Conservation (phyloP, 2,113 vertebrate genomes). For the Tachuris rubrigastra region DNA sequence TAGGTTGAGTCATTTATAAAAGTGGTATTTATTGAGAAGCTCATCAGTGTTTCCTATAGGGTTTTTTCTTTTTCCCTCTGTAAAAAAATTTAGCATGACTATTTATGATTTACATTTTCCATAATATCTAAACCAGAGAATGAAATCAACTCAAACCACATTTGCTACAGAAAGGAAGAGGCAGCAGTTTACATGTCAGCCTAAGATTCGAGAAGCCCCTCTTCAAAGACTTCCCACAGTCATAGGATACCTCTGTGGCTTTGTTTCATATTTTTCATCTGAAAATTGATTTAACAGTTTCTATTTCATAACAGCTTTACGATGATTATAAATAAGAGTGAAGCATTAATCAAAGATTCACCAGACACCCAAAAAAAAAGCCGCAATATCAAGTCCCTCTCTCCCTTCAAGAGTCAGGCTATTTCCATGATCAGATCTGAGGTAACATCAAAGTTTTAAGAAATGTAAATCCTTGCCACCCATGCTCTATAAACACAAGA, state of each 20-base stretch:
- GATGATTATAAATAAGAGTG: not conserved
- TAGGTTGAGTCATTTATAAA: not conserved
- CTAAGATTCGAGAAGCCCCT: not conserved
- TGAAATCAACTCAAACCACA: not conserved
- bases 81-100: not conserved
- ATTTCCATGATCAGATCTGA: not conserved
- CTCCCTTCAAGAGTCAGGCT: not conserved
- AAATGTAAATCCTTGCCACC: not conserved
- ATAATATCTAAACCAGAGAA: not conserved
- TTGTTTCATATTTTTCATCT: not conserved
- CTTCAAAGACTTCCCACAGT: not conserved
- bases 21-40: not conserved
- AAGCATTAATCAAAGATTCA: slow-evolving; percentile 11
- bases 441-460: not conserved
- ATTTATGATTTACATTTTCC: not conserved
- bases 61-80: not conserved
- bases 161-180: not conserved
- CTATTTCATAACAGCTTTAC: slow-evolving; percentile 9
- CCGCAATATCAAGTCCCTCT: not conserved
- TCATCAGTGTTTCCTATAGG: not conserved
- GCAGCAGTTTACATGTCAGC: not conserved
- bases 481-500: not conserved
- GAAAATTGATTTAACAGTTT: not conserved
- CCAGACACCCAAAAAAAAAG: not conserved
- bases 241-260: not conserved